Conservation (phyloP, 2,888 invertebrate genomes). For the Nomada hirtipes region DNA sequence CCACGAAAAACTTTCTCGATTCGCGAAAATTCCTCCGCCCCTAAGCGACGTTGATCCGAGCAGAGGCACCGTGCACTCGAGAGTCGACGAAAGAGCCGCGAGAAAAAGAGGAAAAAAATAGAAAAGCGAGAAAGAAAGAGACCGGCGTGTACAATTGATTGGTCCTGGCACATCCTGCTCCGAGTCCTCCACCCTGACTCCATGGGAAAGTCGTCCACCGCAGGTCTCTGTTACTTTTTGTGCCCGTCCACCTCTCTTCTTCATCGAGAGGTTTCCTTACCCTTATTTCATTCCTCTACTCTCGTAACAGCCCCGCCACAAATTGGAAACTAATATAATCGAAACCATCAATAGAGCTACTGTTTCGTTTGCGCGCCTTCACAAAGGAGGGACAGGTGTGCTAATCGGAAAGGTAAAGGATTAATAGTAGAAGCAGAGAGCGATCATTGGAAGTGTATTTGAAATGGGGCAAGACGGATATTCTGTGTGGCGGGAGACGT, state of each 20-base stretch:
- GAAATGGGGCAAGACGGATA: constrained; percentile 6
- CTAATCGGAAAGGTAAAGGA: too few relatives aligned
- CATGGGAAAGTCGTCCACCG: constrained; percentile 83
- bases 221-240: constrained; percentile 70
- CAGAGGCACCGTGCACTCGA: neutral
- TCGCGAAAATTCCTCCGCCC: constrained; percentile 32
- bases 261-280: constrained; percentile 60
- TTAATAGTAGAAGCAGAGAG: too few relatives aligned
- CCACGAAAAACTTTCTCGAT: neutral
- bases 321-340: constrained; percentile 37
- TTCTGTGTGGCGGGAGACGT: neutral
- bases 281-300: constrained; percentile 34
- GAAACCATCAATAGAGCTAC: neutral
- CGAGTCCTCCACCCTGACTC: constrained; percentile 74
- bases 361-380: constrained; percentile 21
- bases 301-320: constrained; percentile 22
- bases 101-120: constrained; percentile 68
- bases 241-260: constrained; percentile 50
- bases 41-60: neutral
- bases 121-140: constrained; percentile 70
- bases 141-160: constrained; percentile 83
- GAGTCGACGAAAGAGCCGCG: constrained; percentile 14
- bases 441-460: too few relatives aligned
- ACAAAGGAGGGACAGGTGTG: neutral
- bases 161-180: constrained; percentile 83